Evolutionary conservation across 2,797 vertebrate genomes (phyloP).

Genomic region (Eidolon dupreanum): DNA sequence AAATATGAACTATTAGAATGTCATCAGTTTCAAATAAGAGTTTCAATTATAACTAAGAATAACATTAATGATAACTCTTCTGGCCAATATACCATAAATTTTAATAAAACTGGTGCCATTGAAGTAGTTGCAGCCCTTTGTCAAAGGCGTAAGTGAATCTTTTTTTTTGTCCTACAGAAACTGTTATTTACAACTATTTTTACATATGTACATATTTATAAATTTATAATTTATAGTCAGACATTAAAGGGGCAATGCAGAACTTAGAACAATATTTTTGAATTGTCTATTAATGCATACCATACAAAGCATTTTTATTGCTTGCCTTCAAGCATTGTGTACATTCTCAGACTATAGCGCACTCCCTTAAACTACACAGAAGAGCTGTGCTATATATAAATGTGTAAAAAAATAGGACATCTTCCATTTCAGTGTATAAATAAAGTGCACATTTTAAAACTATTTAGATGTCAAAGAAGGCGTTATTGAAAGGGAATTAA

Average conservation of each 20-base stretch:
- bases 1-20: not conserved
- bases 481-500: conserved; percentile 77
- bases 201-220: conserved; percentile 87
- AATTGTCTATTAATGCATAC: conserved; percentile 65
- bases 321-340: conserved; percentile 79
- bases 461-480: conserved; percentile 73
- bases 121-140: conserved; percentile 77
- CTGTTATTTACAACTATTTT: conserved; percentile 83
- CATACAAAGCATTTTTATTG: conserved; percentile 82
- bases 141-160: conserved; percentile 74
- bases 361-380: conserved; percentile 76
- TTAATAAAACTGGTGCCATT: not conserved
- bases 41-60: not conserved
- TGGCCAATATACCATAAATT: not conserved
- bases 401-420: conserved; percentile 81
- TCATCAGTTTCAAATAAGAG: not conserved
- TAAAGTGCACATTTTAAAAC: conserved; percentile 82
- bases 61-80: not conserved
- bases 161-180: conserved; percentile 71
- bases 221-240: conserved; percentile 74
- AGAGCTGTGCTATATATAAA: conserved; percentile 80
- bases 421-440: conserved; percentile 75
- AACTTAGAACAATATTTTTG: conserved; percentile 77
- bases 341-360: conserved; percentile 79
- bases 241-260: conserved; percentile 63